phyloP scores from a whole-genome alignment of 1,140 invertebrate species.

The Lepidotrigona ventralis region DNA sequence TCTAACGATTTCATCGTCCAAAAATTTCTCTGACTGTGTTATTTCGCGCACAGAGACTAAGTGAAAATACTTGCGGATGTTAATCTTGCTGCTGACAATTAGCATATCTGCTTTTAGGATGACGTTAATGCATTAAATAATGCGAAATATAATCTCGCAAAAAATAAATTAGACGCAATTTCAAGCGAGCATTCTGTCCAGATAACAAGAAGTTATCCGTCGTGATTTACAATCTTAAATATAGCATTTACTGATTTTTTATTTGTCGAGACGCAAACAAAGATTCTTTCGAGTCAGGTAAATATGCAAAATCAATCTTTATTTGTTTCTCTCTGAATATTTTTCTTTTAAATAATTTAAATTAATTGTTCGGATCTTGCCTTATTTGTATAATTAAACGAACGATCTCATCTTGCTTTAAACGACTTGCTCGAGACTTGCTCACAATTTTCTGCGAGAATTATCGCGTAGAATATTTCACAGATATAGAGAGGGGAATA shows the following conservation, averaged over 20 bases:
- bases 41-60: neutral
- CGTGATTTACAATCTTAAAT: slow-evolving; percentile 29
- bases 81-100: slow-evolving; percentile 8
- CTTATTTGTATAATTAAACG: neutral
- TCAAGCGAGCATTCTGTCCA: neutral
- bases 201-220: neutral
- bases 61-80: neutral
- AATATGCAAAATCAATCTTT: neutral
- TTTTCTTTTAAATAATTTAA: neutral
- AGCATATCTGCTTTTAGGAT: neutral
- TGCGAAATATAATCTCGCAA: neutral
- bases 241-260: neutral
- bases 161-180: slow-evolving; percentile 17
- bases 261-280: neutral
- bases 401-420: slow-evolving; percentile 4
- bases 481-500: neutral
- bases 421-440: neutral
- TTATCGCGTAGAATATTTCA: slow-evolving; percentile 2
- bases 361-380: neutral
- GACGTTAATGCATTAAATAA: neutral
- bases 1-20: neutral
- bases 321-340: neutral
- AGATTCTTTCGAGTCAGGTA: neutral
- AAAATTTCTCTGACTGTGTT: slow-evolving; percentile 1
- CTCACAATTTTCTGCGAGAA: neutral